Evolutionary conservation across 2,797 vertebrate species (phyloP), one percentile per base, ranked within the genome.

Genomic region (Tapirus indicus): DNA sequence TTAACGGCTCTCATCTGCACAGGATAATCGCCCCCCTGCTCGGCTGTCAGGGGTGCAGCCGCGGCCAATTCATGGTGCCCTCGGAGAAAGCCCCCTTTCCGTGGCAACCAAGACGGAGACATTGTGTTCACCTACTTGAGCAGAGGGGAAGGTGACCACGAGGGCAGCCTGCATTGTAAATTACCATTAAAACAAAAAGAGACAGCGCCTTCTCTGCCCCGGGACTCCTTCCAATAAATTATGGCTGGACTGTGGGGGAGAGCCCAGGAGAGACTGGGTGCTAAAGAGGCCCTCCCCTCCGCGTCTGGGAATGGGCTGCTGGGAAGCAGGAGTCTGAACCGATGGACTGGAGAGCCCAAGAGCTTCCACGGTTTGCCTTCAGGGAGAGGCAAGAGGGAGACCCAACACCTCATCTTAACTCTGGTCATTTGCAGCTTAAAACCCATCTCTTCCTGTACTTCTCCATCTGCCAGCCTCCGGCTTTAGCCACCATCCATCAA

Each of bases 41-140:
- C 97, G 94, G 97, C 99, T 98, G 98, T 97, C 98, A 97, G 98
- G 98, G 98, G 98, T 97, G 87, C 93, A 64, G 97, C 98, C 12
- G 29, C 91, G 82, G 97, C 98, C 98, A 97, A 96, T 99, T 98
- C 99, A 98, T 83, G 97, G 97, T 69, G 56, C 96, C 96, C 98
- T 97, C 14, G 64, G 97, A 98, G 98, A 98, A 98, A 98, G 97
- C 98, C 98, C 98, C 98, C 98, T 98, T 96, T 97, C 97, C 78
- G 96, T 94, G 25, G 97, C 90, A 52, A 93, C 98, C 96, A 95
- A 97, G 98, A 99, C 97, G 98, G 99, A 97, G 52, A 98, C 98
- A 98, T 98, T 99, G 99, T 99, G 97, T 97, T 97, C 98, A 97
- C 98, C 98, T 98, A 98, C 99, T 99, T 98, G 98, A 98, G 98